These are phyloP conservation scores for Semicossyphus pulcher DNA, from an alignment of 2,113 vertebrate species.

Conservation along the genomic window DNA sequence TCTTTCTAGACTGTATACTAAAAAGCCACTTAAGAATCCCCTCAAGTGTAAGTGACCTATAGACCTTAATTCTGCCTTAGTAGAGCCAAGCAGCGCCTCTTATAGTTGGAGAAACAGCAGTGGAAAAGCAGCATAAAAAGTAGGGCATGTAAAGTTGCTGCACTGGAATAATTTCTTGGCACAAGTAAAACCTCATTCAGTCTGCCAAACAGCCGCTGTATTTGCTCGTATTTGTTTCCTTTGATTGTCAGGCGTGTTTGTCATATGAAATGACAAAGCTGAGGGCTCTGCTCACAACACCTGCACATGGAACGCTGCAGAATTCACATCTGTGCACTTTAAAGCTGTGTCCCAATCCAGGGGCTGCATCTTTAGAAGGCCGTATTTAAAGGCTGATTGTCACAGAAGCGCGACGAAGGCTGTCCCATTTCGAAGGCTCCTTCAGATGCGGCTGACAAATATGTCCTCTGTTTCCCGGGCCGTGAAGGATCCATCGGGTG, in stretches of 20 bases:
- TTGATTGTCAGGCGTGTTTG: conserved; percentile 8
- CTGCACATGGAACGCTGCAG: background rate
- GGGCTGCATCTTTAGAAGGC: too few species aligned
- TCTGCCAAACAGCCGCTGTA: background rate
- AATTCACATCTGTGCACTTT: background rate
- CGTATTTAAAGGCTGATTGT: too few species aligned
- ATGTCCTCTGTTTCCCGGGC: too few species aligned
- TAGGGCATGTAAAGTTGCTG: conserved; percentile 41
- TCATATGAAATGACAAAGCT: conserved; percentile 21
- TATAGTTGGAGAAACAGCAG: background rate
- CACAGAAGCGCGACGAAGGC: too few species aligned
- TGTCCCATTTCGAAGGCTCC: too few species aligned
- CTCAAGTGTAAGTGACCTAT: background rate
- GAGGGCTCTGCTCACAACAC: background rate
- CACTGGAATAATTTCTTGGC: conserved; percentile 48
- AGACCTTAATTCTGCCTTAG: too few species aligned
- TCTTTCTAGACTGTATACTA: background rate
- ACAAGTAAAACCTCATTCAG: conserved; percentile 10
- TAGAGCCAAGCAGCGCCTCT: background rate
- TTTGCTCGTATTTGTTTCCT: conserved; percentile 12
- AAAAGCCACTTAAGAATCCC: conserved; percentile 1
- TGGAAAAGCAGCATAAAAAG: conserved; percentile 35
- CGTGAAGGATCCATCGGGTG: too few species aligned
- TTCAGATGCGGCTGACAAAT: too few species aligned
- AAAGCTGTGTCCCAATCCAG: too few species aligned